Conservation (phyloP, 35 echinoderm and acorn worm genomes). For the Ptychodera flava region DNA sequence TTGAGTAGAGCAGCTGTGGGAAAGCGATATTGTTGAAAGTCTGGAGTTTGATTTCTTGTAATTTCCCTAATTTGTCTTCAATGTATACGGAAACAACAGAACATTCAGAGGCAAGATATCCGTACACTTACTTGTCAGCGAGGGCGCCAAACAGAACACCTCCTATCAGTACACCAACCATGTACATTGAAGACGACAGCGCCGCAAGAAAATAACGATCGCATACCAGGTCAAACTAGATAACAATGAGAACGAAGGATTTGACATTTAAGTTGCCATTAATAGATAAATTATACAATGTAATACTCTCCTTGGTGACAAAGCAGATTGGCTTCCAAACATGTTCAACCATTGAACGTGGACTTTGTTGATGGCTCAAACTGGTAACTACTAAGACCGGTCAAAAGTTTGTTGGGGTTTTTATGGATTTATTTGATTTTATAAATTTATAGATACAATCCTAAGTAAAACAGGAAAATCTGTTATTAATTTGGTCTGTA, state of each 20-base stretch:
- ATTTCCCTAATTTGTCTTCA: not conserved
- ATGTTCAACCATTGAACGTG: not conserved
- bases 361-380: not conserved
- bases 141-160: conserved; percentile 23
- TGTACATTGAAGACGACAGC: conserved; percentile 29
- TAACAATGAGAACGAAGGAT: not conserved
- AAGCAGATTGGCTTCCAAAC: not conserved
- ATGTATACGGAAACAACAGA: not conserved
- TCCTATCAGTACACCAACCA: conserved; percentile 28
- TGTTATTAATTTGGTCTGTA: no score
- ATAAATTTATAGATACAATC: no score
- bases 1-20: no score
- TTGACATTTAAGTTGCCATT: not conserved
- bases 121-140: conserved; percentile 27
- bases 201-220: conserved; percentile 17
- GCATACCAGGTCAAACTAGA: conserved; percentile 52
- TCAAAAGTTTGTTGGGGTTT: not conserved
- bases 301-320: not conserved
- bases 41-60: not conserved
- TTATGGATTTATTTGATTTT: no score
- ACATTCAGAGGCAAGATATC: not conserved
- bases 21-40: no score
- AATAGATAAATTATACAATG: not conserved
- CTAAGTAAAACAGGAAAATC: no score
- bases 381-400: not conserved